Evolutionary conservation across 2,113 vertebrate species (phyloP), one percentile per base, ranked within the genome.

Genomic region (Rhizomys pruinosus): DNA sequence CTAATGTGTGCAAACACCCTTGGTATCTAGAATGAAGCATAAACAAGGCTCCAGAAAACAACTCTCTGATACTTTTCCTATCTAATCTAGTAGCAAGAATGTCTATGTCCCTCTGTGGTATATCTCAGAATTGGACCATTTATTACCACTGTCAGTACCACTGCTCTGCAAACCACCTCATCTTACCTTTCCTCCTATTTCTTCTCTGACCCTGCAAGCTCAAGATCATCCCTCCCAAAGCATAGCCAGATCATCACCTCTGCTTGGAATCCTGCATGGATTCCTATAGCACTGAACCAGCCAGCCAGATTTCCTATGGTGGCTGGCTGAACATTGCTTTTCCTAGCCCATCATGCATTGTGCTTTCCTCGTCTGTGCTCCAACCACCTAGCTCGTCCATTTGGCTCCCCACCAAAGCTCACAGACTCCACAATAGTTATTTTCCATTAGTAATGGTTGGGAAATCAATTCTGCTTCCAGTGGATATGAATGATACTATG

Each of bases 1-100:
- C 34, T 47, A 10, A 63, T n/a, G 32, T 0, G 1, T 20, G 23
- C 19, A 32, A 7, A 10, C 0, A 2, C 42, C 47, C 73, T 6
- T n/a, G 25, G 34, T 13, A 34, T 44, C 12, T 16, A 77, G 15
- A 64, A 13, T 10, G 9, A 71, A 71, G 25, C 68, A 39, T 25
- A 5, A 25, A 82, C 27, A 34, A 44, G 71, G 42, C 5, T 32
- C 9, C 29, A 42, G 5, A 66, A 39, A 23, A 73, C 59, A 37
- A n/a, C 22, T 68, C 76, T 74, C 66, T 76, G 59, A 32, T 74
- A 52, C 2, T 52, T 23, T 42, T 59, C 5, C 5, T 32, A 11
- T 66, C 57, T 37, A 47, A 42, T 16, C 5, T 68, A 76, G 34
- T n/a, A 73, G 42, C 44, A 72, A 77, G 82, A 61, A 17, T 11